Evolutionary conservation across 2,797 vertebrate species (phyloP).

Genomic region (Benthosema pterotum): DNA sequence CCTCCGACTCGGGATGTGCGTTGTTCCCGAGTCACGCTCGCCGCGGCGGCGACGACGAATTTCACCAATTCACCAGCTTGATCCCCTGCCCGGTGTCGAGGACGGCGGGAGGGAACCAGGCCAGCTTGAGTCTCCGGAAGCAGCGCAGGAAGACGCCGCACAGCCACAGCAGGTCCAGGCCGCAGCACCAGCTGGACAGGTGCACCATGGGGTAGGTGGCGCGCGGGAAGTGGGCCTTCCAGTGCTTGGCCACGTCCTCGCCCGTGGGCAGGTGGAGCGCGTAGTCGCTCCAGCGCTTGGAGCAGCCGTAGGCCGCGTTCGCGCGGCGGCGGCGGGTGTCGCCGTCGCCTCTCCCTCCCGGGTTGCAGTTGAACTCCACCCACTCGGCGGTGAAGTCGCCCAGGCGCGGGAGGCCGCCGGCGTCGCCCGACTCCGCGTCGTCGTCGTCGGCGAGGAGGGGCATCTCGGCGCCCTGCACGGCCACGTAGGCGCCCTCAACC

Average conservation of each 20-base stretch:
- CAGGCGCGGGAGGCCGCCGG: slow-evolving; percentile 79
- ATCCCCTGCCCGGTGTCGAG: slow-evolving; percentile 97
- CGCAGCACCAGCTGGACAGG: slow-evolving; percentile 96
- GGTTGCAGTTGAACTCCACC: slow-evolving; percentile 97
- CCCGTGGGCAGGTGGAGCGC: slow-evolving; percentile 93
- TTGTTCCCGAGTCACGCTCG: not conserved
- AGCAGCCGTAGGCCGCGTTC: slow-evolving; percentile 86
- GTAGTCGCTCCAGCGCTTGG: slow-evolving; percentile 96
- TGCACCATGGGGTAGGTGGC: slow-evolving; percentile 91
- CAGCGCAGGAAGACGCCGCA: slow-evolving; percentile 91
- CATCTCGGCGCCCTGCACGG: slow-evolving; percentile 91
- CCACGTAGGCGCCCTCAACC: slow-evolving; percentile 87
- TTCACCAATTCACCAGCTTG: slow-evolving; percentile 93
- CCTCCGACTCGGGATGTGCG: not conserved
- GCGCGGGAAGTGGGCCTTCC: slow-evolving; percentile 94
- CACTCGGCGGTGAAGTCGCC: slow-evolving; percentile 95
- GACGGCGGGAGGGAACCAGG: slow-evolving; percentile 94
- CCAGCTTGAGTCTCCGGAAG: slow-evolving; percentile 91
- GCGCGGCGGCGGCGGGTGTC: slow-evolving; percentile 86
- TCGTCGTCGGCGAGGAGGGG: slow-evolving; percentile 64
- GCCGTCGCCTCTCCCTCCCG: slow-evolving; percentile 80
- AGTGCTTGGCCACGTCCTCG: slow-evolving; percentile 93
- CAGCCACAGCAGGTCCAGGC: slow-evolving; percentile 92
- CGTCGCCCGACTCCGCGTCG: slow-evolving; percentile 77
- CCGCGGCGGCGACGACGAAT: not conserved